Conservation (phyloP, 2,113 vertebrate genomes). For the Herpetotheres cachinnans region DNA sequence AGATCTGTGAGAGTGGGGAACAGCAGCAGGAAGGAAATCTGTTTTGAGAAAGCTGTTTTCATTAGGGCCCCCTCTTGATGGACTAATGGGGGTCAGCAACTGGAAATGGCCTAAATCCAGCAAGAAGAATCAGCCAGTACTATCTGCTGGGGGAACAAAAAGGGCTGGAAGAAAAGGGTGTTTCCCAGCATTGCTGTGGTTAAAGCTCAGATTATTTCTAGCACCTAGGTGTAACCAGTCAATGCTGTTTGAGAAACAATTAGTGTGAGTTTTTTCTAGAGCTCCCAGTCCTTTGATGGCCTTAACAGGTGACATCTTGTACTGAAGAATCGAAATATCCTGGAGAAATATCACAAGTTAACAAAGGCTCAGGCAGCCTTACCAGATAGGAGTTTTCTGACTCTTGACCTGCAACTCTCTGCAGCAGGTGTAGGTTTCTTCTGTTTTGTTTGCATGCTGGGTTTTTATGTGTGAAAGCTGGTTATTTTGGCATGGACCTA, state of each 20-base stretch:
- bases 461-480: not conserved
- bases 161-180: not conserved
- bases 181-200: not conserved
- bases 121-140: not conserved
- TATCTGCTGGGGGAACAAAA: not conserved
- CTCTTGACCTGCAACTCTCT: not conserved
- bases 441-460: not conserved
- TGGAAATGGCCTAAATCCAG: not conserved
- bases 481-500: not conserved
- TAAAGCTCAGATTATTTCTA: not conserved
- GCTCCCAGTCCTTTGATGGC: not conserved
- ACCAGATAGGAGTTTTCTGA: not conserved
- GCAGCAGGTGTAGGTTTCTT: not conserved
- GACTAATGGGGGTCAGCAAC: accelerated
- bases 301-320: not conserved
- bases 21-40: not conserved
- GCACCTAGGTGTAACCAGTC: not conserved
- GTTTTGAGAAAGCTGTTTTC: not conserved
- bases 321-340: not conserved
- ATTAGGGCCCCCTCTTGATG: not conserved
- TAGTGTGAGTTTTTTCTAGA: not conserved
- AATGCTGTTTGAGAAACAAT: not conserved
- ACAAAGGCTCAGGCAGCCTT: not conserved
- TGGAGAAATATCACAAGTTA: not conserved
- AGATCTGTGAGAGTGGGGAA: not conserved